These are phyloP conservation scores for Lampris megalopsis DNA, from an alignment of 2,113 vertebrate species.

Conservation along the genomic window DNA sequence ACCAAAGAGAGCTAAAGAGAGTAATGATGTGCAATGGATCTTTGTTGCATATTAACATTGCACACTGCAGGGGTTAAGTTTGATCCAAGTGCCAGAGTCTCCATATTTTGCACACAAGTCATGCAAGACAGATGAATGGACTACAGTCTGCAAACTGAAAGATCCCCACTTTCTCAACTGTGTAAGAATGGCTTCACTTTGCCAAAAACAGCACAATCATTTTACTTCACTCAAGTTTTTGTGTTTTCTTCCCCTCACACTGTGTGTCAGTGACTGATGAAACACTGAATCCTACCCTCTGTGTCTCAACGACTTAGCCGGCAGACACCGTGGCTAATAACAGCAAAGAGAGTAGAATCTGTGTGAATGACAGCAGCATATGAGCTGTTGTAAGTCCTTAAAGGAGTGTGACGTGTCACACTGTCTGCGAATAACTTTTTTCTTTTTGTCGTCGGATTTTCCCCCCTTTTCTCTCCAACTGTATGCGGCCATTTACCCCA, in stretches of 20 bases:
- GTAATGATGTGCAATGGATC: not conserved
- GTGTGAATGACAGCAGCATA: conserved; percentile 2
- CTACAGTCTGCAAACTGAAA: not conserved
- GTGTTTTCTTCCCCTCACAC: not conserved
- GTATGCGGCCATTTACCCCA: no score
- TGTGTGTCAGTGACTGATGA: not conserved
- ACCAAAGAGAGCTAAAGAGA: not conserved
- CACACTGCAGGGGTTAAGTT: not conserved
- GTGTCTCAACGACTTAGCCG: not conserved
- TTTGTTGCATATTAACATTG: not conserved
- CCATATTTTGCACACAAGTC: not conserved
- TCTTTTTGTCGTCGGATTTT: no score
- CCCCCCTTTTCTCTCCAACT: no score
- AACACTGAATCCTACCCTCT: conserved; percentile 4
- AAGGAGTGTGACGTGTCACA: not conserved
- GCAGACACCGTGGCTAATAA: not conserved
- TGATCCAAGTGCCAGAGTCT: not conserved
- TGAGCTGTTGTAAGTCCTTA: not conserved
- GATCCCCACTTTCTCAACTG: conserved; percentile 5
- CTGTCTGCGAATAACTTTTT: not conserved
- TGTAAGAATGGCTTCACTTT: not conserved
- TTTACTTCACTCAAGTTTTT: not conserved
- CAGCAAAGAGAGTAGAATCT: conserved; percentile 1
- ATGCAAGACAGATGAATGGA: not conserved
- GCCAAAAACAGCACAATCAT: conserved; percentile 13